Conservation (phyloP, 2,113 vertebrate species). For the Aix galericulata region DNA sequence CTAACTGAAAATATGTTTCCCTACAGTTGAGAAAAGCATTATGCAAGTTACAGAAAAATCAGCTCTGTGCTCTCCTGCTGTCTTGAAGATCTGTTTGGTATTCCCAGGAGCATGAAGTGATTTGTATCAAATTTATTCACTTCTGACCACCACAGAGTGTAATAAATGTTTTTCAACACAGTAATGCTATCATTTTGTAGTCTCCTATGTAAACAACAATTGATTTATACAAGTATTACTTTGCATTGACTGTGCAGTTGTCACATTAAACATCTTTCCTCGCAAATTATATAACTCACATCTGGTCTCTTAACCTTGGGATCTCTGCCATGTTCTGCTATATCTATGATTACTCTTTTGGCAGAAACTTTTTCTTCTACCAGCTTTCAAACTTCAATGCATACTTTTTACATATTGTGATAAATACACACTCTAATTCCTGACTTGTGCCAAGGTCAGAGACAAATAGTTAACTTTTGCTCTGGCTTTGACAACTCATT, state of each 20-base stretch:
- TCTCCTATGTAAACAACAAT: not conserved
- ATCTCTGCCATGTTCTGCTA: conserved; percentile 39
- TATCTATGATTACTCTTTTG: conserved; percentile 57
- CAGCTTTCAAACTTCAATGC: conserved; percentile 30
- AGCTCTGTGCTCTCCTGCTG: not conserved
- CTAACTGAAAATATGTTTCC: not conserved
- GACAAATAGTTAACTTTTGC: conserved; percentile 30
- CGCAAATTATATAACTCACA: not conserved
- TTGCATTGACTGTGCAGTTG: not conserved
- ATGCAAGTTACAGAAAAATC: not conserved
- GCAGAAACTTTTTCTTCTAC: conserved; percentile 33
- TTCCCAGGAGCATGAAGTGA: not conserved
- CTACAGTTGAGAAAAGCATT: not conserved
- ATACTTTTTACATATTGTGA: conserved; percentile 43
- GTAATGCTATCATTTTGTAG: not conserved
- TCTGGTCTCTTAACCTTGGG: conserved; percentile 47
- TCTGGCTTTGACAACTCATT: not conserved
- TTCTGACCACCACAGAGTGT: conserved; percentile 28
- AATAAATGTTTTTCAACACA: conserved; percentile 27
- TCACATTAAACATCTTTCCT: conserved; percentile 21
- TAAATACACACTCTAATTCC: conserved; percentile 52
- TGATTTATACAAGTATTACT: conserved; percentile 5
- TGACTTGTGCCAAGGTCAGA: conserved; percentile 44
- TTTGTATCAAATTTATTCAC: not conserved
- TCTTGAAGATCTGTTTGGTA: not conserved